Conservation (phyloP, 2,888 invertebrate species). For the Sinodicranocentrus sp. region DNA sequence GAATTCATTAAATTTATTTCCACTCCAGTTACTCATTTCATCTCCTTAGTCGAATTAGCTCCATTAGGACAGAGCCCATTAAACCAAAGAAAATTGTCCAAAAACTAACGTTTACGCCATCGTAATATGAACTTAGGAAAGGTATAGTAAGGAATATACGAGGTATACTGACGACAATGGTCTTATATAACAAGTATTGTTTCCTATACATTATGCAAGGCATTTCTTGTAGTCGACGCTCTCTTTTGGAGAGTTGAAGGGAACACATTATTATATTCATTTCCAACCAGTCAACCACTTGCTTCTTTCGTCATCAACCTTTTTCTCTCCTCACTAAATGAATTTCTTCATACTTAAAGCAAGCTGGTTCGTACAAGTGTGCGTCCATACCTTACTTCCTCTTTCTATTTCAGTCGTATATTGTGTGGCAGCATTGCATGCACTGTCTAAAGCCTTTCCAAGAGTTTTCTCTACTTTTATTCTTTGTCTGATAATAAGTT, state of each 20-base stretch:
- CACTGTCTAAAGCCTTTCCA: neutral
- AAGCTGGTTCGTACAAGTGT: neutral
- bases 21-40: constrained; percentile 72
- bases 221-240: neutral
- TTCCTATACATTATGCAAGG: constrained; percentile 16
- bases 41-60: constrained; percentile 72
- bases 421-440: neutral
- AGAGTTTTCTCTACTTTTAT: neutral
- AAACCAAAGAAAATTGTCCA: constrained; percentile 72
- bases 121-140: constrained; percentile 47
- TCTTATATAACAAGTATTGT: neutral
- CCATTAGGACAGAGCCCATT: constrained; percentile 70
- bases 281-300: constrained; percentile 51
- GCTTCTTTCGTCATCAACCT: constrained; percentile 21
- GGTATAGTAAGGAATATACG: neutral
- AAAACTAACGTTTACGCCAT: constrained; percentile 70
- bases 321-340: constrained; percentile 27
- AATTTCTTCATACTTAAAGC: constrained; percentile 23
- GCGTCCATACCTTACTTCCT: constrained; percentile 11
- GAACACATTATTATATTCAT: constrained; percentile 49
- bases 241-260: neutral
- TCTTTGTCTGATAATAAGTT: constrained; percentile 24
- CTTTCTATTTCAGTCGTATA: neutral
- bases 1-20: constrained; percentile 72
- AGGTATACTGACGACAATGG: neutral